These are phyloP conservation scores for Tetanocera ferruginea DNA, from an alignment of 2,888 invertebrate species.

Conservation along the genomic window DNA sequence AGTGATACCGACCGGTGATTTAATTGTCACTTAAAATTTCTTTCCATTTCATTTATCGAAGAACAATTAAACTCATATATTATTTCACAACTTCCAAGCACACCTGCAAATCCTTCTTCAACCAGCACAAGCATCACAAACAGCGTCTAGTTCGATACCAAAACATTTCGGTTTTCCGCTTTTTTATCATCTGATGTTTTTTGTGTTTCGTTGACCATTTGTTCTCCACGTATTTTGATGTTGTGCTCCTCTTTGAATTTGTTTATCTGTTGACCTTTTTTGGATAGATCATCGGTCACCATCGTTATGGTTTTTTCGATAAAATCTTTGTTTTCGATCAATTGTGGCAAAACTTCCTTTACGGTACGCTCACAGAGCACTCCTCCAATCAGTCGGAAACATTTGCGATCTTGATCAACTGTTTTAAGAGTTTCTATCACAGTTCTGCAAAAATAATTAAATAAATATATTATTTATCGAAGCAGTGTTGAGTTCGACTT, in stretches of 20 bases:
- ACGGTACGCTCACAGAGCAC: slow-evolving; percentile 94
- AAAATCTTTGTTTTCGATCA: slow-evolving; percentile 84
- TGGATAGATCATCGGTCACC: slow-evolving; percentile 83
- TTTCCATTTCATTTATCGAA: not conserved
- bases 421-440: slow-evolving; percentile 93
- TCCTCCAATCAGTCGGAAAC: slow-evolving; percentile 94
- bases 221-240: slow-evolving; percentile 84
- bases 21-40: slow-evolving; percentile 16
- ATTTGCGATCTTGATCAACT: slow-evolving; percentile 86
- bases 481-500: slow-evolving; percentile 35
- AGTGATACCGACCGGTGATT: not conserved
- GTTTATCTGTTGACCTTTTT: slow-evolving; percentile 91
- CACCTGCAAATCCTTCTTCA: too few species aligned
- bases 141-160: slow-evolving; percentile 69
- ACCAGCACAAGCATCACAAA: too few species aligned
- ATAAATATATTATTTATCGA: not conserved
- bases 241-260: slow-evolving; percentile 92
- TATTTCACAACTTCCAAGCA: too few species aligned
- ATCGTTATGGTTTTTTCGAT: slow-evolving; percentile 83
- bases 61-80: too few species aligned
- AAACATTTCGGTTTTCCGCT: slow-evolving; percentile 72
- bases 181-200: slow-evolving; percentile 58
- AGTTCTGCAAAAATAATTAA: slow-evolving; percentile 75
- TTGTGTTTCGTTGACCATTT: slow-evolving; percentile 64
- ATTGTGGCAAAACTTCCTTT: slow-evolving; percentile 88